Base-by-base conservation (phyloP, 2,113 vertebrate species). In the Willisornis vidua region DNA sequence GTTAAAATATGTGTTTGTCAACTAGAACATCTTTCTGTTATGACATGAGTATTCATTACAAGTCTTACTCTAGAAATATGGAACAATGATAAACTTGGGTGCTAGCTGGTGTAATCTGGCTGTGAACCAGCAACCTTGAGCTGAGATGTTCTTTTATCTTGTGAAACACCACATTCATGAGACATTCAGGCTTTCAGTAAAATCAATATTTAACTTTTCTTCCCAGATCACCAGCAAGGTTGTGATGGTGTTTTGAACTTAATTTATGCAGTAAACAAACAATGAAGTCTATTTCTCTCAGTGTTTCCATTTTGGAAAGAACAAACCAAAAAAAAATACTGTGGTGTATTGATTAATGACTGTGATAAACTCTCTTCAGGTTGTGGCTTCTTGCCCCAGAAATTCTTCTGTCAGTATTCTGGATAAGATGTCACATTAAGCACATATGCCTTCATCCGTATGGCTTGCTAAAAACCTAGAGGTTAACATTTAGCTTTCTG, bases 361-460 rank as follows among this genome's bases (percentile, higher is more conserved):
- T 97, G 95, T 97, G 97, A 99, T 99, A 98, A 99, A 97, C 96
- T 98, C 80, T 96, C 97, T 97, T 92, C 97, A 98, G 97, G 97
- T 97, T 98, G 97, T 97, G 97, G 90, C 98, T 98, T 98, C 97
- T 98, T 97, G 97, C 96, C 96, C 94, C 95, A 98, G 84, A 97
- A 97, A 97, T 97, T 97, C 95, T 96, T 97, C 91, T 98, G 98
- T 98, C 97, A 98, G 98, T 98, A 97, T 98, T 98, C 97, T 96
- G 77, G 93, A 92, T 89, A 80, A 95, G 93, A 98, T 81, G 72
- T 94, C 97, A 84, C 45, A 91, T 98, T 97, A 97, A 89, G 72
- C 79, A 89, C 73, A 93, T 93, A 92, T 83, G 93, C 85, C 95
- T 96, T 96, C 75, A 93, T 94, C 89, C 87, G 66, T 86, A 78